Conservation (phyloP, 2,888 invertebrate species). For the Thera britannica region DNA sequence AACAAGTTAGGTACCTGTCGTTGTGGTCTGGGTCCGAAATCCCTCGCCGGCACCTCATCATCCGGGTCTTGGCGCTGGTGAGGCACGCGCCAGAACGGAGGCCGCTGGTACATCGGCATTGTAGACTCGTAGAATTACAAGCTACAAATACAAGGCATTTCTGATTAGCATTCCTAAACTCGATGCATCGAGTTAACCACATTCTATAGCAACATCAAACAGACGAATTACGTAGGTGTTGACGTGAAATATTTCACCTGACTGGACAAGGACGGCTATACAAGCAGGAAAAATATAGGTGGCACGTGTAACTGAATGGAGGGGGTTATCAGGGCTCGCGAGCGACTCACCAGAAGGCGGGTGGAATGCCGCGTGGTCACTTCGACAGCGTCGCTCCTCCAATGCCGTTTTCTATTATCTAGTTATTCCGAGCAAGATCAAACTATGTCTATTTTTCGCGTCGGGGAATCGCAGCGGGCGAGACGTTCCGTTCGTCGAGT, state of each 20-base stretch:
- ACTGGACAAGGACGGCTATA: conserved; percentile 55
- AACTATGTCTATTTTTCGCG: conserved; percentile 81
- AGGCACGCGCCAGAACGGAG: conserved; percentile 86
- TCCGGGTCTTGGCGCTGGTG: conserved; percentile 75
- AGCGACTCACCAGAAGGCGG: conserved; percentile 77
- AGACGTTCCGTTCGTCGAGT: conserved; percentile 61
- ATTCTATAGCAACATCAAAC: conserved; percentile 35
- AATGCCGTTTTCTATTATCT: conserved; percentile 73
- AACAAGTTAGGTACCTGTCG: conserved; percentile 52
- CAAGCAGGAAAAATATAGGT: conserved; percentile 48
- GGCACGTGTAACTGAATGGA: conserved; percentile 50
- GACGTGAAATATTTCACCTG: conserved; percentile 69
- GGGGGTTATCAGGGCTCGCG: conserved; percentile 48
- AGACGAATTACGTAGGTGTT: conserved; percentile 57
- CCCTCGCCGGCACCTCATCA: conserved; percentile 65
- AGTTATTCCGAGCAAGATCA: conserved; percentile 74
- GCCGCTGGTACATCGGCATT: conserved; percentile 86
- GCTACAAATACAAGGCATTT: conserved; percentile 45
- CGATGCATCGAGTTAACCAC: conserved; percentile 32
- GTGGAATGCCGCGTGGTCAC: conserved; percentile 56
- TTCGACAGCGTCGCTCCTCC: conserved; percentile 61
- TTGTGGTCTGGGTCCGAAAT: conserved; percentile 57
- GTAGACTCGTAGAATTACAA: conserved; percentile 41
- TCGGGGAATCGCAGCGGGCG: conserved; percentile 65
- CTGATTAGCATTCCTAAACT: conserved; percentile 27